Conservation (phyloP, 1,140 invertebrate species). For the Drosophila orena region DNA sequence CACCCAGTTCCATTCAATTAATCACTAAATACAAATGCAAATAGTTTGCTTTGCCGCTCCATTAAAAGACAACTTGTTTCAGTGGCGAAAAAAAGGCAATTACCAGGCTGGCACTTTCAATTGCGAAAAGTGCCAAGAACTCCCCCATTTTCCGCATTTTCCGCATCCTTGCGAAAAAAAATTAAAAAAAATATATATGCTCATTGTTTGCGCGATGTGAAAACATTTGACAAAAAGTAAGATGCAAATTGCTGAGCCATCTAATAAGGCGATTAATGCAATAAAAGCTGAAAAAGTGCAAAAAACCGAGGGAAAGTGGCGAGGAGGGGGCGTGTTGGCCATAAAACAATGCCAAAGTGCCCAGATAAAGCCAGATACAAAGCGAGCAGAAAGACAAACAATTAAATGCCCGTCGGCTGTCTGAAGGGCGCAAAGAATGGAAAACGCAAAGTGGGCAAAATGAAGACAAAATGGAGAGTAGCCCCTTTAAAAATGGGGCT, state of each 20-base stretch:
- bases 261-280: constrained; percentile 75
- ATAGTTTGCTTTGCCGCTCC: constrained; percentile 24
- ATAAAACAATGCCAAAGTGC: constrained; percentile 74
- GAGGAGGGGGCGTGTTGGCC: constrained; percentile 1
- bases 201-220: constrained; percentile 28
- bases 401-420: constrained; percentile 64
- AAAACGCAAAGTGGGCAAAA: constrained; percentile 71
- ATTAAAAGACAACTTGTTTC: constrained; percentile 31
- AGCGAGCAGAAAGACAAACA: constrained; percentile 56
- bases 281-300: constrained; percentile 36
- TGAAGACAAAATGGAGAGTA: constrained; percentile 32
- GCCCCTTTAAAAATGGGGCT: constrained; percentile 57
- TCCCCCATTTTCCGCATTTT: neutral
- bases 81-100: constrained; percentile 7
- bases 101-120: constrained; percentile 19
- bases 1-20: constrained; percentile 27
- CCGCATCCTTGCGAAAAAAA: neutral
- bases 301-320: neutral
- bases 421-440: constrained; percentile 19
- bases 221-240: constrained; percentile 62
- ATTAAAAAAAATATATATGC: too few species aligned
- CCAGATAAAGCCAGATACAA: constrained; percentile 69
- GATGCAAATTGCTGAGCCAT: constrained; percentile 69
- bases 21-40: constrained; percentile 25
- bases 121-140: constrained; percentile 27